Evolutionary conservation across 2,113 vertebrate genomes (phyloP).

Genomic region (Suricata suricatta): DNA sequence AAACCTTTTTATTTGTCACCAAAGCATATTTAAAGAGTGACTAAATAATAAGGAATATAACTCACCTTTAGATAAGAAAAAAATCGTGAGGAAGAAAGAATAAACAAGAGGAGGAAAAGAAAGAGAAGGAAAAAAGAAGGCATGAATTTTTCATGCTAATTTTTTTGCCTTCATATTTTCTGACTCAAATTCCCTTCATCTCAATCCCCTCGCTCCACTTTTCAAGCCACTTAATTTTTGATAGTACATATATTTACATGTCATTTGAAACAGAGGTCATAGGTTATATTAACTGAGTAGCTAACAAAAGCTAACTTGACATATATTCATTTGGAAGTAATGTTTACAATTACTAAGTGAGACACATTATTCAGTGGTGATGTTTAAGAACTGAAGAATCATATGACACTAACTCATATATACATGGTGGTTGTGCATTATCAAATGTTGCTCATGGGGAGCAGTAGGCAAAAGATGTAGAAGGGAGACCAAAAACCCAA

Average conservation of each 20-base stretch:
- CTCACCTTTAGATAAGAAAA: background rate
- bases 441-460: background rate
- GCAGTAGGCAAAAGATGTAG: background rate
- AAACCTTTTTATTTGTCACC: background rate
- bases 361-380: background rate
- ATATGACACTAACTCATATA: rapidly evolving
- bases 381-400: background rate
- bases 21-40: background rate
- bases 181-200: background rate
- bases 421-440: background rate
- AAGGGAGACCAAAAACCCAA: background rate
- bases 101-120: background rate
- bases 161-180: background rate
- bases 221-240: background rate
- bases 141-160: background rate
- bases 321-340: background rate
- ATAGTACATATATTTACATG: background rate
- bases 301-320: background rate
- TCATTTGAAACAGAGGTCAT: background rate
- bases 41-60: background rate
- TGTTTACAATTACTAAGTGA: background rate
- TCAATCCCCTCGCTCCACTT: background rate
- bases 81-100: background rate
- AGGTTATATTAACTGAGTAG: background rate
- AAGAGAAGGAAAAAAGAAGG: background rate